phyloP scores from a whole-genome alignment of 2,113 vertebrate species.

The Anas platyrhynchos region DNA sequence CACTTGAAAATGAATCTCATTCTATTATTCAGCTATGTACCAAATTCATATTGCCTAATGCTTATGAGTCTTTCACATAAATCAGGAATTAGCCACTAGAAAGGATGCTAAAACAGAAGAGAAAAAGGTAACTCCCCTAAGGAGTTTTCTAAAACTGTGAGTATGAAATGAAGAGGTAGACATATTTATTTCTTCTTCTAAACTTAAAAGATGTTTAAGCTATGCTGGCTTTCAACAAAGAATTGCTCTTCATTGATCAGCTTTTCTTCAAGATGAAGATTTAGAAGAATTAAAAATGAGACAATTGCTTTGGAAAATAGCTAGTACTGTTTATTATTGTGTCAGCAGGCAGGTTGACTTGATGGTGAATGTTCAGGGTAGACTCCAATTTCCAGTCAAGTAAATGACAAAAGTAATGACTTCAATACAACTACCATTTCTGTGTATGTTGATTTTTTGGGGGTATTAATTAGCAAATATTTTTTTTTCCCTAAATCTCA shows the following conservation, averaged over 20 bases:
- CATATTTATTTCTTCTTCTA: background rate
- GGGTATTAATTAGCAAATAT: background rate
- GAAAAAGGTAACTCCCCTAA: background rate
- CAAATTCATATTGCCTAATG: background rate
- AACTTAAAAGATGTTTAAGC: background rate
- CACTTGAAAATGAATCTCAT: background rate
- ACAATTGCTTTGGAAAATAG: background rate
- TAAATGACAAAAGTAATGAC: background rate
- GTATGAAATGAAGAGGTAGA: background rate
- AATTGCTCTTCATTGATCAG: background rate
- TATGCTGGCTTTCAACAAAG: background rate
- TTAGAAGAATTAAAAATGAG: background rate
- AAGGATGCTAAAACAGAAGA: background rate
- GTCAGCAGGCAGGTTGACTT: background rate
- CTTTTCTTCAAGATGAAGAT: background rate
- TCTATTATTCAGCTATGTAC: background rate
- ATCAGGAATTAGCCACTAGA: background rate
- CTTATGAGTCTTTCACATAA: rapidly evolving
- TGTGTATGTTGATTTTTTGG: background rate
- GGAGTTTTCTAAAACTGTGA: background rate
- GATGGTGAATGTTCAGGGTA: background rate
- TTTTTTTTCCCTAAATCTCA: background rate
- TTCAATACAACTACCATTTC: background rate
- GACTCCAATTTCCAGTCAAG: background rate
- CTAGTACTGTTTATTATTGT: background rate